A percentile compares a stretch with the other conserved stretches of the same genome.
These are phyloP conservation scores for Tolypeutes matacus DNA, from an alignment of 2,797 vertebrate species.

Conservation along the genomic window DNA sequence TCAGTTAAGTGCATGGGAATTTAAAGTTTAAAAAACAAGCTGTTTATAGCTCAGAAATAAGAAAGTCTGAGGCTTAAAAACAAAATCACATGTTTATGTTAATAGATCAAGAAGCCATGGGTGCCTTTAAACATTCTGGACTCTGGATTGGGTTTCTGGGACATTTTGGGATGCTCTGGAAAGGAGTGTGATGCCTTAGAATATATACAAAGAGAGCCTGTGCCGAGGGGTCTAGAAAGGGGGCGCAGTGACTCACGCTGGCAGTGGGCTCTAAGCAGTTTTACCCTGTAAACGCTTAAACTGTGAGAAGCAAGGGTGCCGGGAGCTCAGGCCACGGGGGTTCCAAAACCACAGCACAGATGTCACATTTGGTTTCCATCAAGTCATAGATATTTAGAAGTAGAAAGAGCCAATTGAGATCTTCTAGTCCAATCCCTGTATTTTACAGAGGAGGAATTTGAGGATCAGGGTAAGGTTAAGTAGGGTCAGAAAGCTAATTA, in stretches of 20 bases:
- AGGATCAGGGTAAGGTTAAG: slow-evolving; percentile 67
- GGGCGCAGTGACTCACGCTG: not conserved
- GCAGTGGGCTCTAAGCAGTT: not conserved
- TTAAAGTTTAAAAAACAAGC: not conserved
- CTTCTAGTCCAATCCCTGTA: slow-evolving; percentile 58
- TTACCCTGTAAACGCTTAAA: not conserved
- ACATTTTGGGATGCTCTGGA: not conserved
- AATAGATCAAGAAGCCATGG: not conserved
- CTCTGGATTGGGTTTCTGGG: not conserved
- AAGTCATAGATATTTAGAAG: slow-evolving; percentile 69
- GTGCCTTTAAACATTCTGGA: not conserved
- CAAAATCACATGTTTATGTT: not conserved
- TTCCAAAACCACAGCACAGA: not conserved
- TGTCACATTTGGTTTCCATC: slow-evolving; percentile 56
- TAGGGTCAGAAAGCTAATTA: slow-evolving; percentile 77
- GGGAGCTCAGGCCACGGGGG: not conserved
- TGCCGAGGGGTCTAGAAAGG: not conserved
- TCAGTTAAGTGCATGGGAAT: not conserved
- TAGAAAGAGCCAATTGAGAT: slow-evolving; percentile 70
- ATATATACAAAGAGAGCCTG: not conserved
- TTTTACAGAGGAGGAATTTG: slow-evolving; percentile 64
- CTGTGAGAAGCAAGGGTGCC: not conserved
- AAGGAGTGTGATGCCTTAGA: not conserved
- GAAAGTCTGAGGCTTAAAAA: not conserved
- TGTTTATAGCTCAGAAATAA: not conserved